Base-by-base conservation (phyloP, 2,888 invertebrate genomes). In the Cataglyphis rosenhaueri region DNA sequence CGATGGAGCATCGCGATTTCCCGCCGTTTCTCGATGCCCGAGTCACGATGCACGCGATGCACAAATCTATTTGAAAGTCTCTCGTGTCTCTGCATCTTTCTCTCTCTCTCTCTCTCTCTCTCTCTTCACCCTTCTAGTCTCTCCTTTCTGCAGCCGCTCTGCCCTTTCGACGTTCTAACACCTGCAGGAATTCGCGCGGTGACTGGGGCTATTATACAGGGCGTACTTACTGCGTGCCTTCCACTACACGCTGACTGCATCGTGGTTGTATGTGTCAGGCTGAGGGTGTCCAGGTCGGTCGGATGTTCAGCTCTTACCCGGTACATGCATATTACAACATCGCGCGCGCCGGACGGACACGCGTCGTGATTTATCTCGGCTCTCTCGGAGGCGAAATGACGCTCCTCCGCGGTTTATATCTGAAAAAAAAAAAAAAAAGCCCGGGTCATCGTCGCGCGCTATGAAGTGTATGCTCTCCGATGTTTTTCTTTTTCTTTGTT, bases 111-210 rank as follows among this genome's bases (percentile, higher is more conserved):
- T 12, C 38, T 21, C n/a, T 29, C 21, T 4, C 35, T 55, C 10
- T 12, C 38, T 21, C n/a, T 29, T 1, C n/a, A 2, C 38, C 38
- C 15, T 12, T 1, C 29, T 15, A 35, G 41, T 12, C 79, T 68
- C 74, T 64, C 65, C 64, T 62, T 12, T 21, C 55, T 38, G 52
- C n/a, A n/a, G n/a, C 3, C 15, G 64, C 68, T 55, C 32, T 66
- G 59, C 52, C 82, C 68, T 59, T 71, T 55, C 82, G 70, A 61
- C 78, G 76, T 83, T 61, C 84, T 75, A 84, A 91, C 90, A 90
- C 90, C 90, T 90, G 91, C 88, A 84, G 87, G 87, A 85, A 86
- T 91, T 91, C 89, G 86, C 91, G 90, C 89, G 90, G 86, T 89
- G 87, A 83, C 84, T 88, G 52, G 81, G 35, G 35, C 6, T 35